phyloP scores from a whole-genome alignment of 2,888 invertebrate species.

The Lasioglossum marginatum region DNA sequence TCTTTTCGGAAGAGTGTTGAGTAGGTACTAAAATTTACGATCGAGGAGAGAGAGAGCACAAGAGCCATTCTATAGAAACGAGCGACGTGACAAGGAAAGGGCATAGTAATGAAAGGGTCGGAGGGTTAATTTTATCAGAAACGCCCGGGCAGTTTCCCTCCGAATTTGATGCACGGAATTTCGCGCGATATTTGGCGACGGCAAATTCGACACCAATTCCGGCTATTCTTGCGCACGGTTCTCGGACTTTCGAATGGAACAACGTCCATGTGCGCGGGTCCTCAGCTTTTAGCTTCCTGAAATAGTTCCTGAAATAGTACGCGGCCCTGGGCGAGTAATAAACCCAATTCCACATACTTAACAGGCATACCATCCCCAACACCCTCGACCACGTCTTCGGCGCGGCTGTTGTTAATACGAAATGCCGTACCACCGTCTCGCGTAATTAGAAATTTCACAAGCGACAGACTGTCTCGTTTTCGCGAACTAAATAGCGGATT shows the following conservation, averaged over 20 bases:
- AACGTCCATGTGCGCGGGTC: conserved; percentile 39
- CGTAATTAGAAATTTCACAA: conserved; percentile 51
- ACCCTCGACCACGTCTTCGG: conserved; percentile 51
- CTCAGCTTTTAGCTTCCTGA: conserved; percentile 65
- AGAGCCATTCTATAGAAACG: background rate
- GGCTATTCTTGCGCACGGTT: conserved; percentile 41
- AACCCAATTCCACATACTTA: conserved; percentile 74
- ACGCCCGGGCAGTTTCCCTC: conserved; percentile 28
- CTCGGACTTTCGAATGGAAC: conserved; percentile 61
- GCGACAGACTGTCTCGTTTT: background rate
- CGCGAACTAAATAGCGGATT: background rate
- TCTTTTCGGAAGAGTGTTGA: conserved; percentile 2
- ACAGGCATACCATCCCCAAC: conserved; percentile 63
- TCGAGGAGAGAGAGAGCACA: background rate
- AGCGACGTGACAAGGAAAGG: background rate
- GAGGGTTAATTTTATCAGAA: conserved; percentile 50
- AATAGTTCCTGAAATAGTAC: conserved; percentile 72
- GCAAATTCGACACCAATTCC: conserved; percentile 58
- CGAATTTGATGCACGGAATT: conserved; percentile 50
- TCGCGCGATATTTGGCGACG: conserved; percentile 57
- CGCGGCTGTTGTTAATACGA: conserved; percentile 58
- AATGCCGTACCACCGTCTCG: conserved; percentile 37
- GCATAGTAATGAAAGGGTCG: background rate
- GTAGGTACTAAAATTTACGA: conserved; percentile 2
- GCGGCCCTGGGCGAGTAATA: conserved; percentile 67